Evolutionary conservation across 2,113 vertebrate species (phyloP), one percentile per base, ranked within the genome.

Genomic region (Grantiella picta): DNA sequence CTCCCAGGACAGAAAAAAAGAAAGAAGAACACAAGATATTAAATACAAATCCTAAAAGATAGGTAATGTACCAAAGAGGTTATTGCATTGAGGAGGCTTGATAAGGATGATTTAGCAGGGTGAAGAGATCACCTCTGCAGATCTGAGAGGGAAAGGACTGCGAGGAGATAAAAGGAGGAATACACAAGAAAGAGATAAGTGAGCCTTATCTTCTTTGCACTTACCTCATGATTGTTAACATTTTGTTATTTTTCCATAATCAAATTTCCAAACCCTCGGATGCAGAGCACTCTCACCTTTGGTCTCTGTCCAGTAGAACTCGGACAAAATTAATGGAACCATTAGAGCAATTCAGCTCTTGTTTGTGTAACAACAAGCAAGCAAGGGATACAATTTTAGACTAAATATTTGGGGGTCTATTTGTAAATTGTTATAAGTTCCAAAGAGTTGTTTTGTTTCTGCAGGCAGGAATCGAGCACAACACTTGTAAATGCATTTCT

Each of bases 81-180:
- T 94, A 93, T 90, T 95, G 90, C 92, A 90, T 93, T 94, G 85
- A 56, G 80, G 54, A 85, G 82, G 20, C 82, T 82, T 27, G 94
- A 96, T 95, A 91, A 92, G 86, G 84, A n/a, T 94, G 90, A 93
- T 92, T 96, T 96, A 96, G 68, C 94, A 93, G 82, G 89, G 95
- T 89, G 82, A 92, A 95, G 77, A 94, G 93, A 96, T 92, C 92
- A 95, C 68, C 85, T 90, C 85, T 82, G 82, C 64, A 66, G 90
- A 94, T 88, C 87, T 81, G 33, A 81, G 45, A 78, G 47, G 79
- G 79, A 94, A 91, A 73, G 71, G 54, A 66, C 90, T 75, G 24
- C 2, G 27, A 73, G 64, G 66, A 95, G 91, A 94, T 90, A 93
- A 89, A 85, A 47, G 42, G 19, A 96, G 75, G 54, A 66, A 83